Evolutionary conservation across 1,140 invertebrate species (phyloP).

Genomic region (Cyclargus thomasi): DNA sequence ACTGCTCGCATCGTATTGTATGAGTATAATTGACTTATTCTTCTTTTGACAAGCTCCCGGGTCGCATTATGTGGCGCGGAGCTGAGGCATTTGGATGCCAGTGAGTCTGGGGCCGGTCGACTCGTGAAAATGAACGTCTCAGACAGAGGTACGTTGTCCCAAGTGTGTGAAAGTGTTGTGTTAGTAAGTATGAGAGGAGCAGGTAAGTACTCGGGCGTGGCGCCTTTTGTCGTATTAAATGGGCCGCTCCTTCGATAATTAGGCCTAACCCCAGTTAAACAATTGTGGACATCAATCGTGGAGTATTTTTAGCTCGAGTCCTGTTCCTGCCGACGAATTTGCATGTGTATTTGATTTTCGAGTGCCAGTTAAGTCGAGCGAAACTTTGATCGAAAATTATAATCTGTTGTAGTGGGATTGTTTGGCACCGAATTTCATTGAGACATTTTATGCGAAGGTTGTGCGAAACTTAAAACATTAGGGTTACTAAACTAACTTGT

Average conservation of each 20-base stretch:
- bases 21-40: slow-evolving; percentile 72
- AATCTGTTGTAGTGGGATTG: too few relatives aligned
- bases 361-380: not conserved
- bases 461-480: too few relatives aligned
- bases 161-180: slow-evolving; percentile 17
- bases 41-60: slow-evolving; percentile 69
- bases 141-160: slow-evolving; percentile 57
- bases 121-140: slow-evolving; percentile 61
- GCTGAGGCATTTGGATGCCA: slow-evolving; percentile 65
- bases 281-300: not conserved
- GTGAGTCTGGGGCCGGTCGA: slow-evolving; percentile 61
- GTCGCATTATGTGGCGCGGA: slow-evolving; percentile 64
- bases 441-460: too few relatives aligned
- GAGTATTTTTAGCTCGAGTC: not conserved
- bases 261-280: not conserved
- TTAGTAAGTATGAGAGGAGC: not conserved
- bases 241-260: slow-evolving; percentile 34
- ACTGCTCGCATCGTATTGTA: slow-evolving; percentile 57
- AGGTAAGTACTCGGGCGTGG: slow-evolving; percentile 37
- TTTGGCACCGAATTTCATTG: too few relatives aligned
- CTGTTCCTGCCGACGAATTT: not conserved
- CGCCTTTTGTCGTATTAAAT: slow-evolving; percentile 40
- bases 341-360: not conserved
- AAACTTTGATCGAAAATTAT: too few relatives aligned
- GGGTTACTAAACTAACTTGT: too few relatives aligned